These are phyloP conservation scores for Anas capensis DNA, from an alignment of 2,797 vertebrate genomes.

Conservation along the genomic window DNA sequence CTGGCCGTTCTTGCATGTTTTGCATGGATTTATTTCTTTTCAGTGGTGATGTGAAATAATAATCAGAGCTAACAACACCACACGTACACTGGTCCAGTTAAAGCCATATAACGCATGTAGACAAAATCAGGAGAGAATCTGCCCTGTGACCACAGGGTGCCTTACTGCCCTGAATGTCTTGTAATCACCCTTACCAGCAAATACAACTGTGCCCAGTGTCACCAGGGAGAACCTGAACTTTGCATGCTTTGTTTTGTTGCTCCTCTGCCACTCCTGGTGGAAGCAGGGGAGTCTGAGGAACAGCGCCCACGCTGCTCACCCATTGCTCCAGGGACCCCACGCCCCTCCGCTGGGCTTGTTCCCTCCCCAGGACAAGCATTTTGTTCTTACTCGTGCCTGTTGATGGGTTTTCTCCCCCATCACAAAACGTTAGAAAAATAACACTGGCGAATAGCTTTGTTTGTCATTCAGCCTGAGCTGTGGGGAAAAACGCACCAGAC, in stretches of 20 bases:
- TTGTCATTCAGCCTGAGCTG: background rate
- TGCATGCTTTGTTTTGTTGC: background rate
- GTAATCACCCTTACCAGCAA: background rate
- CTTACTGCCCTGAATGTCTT: background rate
- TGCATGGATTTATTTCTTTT: background rate
- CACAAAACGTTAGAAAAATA: background rate
- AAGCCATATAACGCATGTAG: background rate
- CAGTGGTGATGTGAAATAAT: too few species aligned
- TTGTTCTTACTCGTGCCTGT: background rate
- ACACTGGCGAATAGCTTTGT: background rate
- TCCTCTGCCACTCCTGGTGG: background rate
- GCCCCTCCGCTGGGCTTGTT: background rate
- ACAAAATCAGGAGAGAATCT: background rate
- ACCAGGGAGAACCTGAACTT: background rate
- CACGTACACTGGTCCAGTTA: background rate
- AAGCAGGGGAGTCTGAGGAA: accelerated
- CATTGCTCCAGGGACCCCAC: background rate
- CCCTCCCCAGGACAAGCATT: background rate
- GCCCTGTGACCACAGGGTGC: too few species aligned
- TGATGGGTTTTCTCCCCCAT: accelerated
- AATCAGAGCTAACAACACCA: background rate
- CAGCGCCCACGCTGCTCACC: accelerated
- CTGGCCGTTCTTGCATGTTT: background rate
- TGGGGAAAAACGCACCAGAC: background rate
- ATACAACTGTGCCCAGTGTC: too few species aligned